A percentile compares a stretch with the other conserved stretches of the same genome.
Evolutionary conservation across 2,797 vertebrate species (phyloP).

Genomic region (Enteromius trimaculatus): DNA sequence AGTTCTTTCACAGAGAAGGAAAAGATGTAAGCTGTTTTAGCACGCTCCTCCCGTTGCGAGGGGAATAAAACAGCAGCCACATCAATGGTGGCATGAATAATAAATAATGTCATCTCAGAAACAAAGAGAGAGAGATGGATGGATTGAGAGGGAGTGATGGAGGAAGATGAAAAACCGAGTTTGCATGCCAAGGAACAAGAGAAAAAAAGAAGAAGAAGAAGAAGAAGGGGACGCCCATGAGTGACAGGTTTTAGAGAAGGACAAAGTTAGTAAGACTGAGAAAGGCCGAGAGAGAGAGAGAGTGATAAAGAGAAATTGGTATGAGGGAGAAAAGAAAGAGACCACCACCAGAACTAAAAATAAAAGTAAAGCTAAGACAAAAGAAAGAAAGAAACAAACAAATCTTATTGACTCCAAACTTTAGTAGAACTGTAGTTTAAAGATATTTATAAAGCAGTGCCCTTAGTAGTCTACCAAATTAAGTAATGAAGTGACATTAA

Average conservation of each 20-base stretch:
- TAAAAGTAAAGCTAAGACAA: background rate
- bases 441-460: background rate
- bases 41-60: slow-evolving; percentile 26
- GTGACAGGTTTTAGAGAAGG: background rate
- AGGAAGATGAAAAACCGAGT: slow-evolving; percentile 17
- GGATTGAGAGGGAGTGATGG: slow-evolving; percentile 5
- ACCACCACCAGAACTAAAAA: background rate
- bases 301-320: slow-evolving; percentile 1
- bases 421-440: background rate
- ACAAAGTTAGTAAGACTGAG: background rate
- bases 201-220: background rate
- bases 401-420: background rate
- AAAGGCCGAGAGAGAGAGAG: background rate
- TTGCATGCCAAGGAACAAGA: slow-evolving; percentile 30
- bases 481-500: background rate
- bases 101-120: slow-evolving; percentile 53
- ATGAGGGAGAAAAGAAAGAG: background rate
- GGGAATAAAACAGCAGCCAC: slow-evolving; percentile 44
- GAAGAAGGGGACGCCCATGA: background rate
- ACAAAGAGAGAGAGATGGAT: slow-evolving; percentile 35
- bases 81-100: slow-evolving; percentile 50
- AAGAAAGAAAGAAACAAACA: background rate
- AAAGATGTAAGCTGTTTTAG: slow-evolving; percentile 32
- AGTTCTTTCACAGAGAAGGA: slow-evolving; percentile 41
- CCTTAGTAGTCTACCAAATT: background rate